These are phyloP conservation scores for Darevskia nairensis DNA, from an alignment of 2,797 vertebrate species.

Conservation along the genomic window DNA sequence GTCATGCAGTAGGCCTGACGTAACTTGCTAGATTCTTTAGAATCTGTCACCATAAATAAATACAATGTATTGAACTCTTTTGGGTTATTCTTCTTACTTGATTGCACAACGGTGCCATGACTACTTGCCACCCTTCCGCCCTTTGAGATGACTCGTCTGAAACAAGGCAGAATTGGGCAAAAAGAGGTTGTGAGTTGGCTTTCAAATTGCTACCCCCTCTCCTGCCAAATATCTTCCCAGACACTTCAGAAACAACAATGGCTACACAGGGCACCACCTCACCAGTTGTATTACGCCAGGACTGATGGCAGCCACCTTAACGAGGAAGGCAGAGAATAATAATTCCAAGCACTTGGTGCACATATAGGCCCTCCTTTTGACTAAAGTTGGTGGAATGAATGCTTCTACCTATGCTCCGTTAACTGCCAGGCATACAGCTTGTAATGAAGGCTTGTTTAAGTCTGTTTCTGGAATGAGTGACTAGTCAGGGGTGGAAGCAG, in stretches of 20 bases:
- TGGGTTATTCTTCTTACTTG: constrained; percentile 44
- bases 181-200: neutral
- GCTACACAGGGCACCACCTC: too few species aligned
- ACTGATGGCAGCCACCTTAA: too few species aligned
- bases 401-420: neutral
- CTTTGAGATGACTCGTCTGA: accelerated
- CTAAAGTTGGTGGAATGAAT: neutral
- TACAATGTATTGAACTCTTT: constrained; percentile 74
- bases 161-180: accelerated
- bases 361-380: neutral
- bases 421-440: neutral
- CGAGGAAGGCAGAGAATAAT: too few species aligned
- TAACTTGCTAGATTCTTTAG: constrained; percentile 79
- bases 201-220: neutral
- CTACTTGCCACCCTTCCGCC: accelerated
- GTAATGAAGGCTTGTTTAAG: neutral
- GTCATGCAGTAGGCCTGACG: constrained; percentile 74
- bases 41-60: constrained; percentile 77
- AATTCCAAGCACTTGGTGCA: neutral
- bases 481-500: neutral
- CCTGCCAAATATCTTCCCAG: neutral
- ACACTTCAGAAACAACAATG: neutral
- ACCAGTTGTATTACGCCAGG: too few species aligned
- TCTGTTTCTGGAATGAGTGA: neutral
- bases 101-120: accelerated